Conservation (phyloP, 2,888 invertebrate genomes). For the Auanema freiburgensis region DNA sequence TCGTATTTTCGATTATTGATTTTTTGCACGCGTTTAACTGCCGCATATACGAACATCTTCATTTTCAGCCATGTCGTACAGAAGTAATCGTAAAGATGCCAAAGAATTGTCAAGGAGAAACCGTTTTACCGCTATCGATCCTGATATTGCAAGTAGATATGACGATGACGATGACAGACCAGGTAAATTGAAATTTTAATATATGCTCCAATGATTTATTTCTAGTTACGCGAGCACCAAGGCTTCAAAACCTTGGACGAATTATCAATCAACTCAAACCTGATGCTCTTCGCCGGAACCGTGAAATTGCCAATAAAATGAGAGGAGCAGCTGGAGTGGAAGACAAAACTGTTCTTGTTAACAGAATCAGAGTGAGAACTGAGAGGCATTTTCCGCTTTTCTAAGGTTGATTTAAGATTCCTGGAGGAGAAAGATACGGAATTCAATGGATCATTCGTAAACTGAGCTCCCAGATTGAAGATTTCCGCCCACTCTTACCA, state of each 20-base stretch:
- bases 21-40: too few species aligned
- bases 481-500: conserved; percentile 36
- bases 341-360: conserved; percentile 24
- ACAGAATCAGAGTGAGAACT: conserved; percentile 29
- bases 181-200: not conserved
- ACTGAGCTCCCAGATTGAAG: conserved; percentile 37
- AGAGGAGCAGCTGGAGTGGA: not conserved
- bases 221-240: not conserved
- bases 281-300: not conserved
- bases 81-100: conserved; percentile 33
- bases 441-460: conserved; percentile 35
- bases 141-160: conserved; percentile 50
- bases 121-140: conserved; percentile 44
- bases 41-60: too few species aligned
- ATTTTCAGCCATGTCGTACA: too few species aligned
- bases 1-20: too few species aligned
- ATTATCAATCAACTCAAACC: not conserved
- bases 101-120: conserved; percentile 35
- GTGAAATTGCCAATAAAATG: not conserved
- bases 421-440: conserved; percentile 21
- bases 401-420: conserved; percentile 3
- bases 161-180: conserved; percentile 54
- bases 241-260: not conserved
- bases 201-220: not conserved
- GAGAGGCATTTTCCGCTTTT: not conserved